Conservation (phyloP, 2,113 vertebrate species). For the Labeo catla region DNA sequence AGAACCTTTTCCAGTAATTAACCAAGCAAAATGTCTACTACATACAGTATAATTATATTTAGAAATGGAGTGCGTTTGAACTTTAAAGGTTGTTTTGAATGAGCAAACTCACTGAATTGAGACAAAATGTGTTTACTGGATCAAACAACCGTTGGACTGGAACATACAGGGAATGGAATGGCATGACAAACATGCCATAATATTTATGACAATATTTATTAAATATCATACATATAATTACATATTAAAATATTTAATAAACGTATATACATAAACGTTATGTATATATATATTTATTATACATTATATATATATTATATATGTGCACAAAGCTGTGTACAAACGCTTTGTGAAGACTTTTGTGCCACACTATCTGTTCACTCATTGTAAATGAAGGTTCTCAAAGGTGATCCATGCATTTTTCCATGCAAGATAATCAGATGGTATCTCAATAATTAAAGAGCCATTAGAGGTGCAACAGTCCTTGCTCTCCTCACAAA, state of each 20-base stretch:
- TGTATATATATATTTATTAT: no score
- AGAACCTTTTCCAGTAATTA: background rate
- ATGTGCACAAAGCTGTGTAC: background rate
- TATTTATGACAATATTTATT: background rate
- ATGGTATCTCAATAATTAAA: conserved; percentile 36
- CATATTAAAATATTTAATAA: background rate
- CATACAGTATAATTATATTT: background rate
- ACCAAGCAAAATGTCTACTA: background rate
- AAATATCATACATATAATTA: background rate
- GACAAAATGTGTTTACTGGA: background rate
- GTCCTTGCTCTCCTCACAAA: conserved; percentile 13
- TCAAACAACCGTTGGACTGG: no score
- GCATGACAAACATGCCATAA: no score
- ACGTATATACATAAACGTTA: no score
- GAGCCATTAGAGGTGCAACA: conserved; percentile 25
- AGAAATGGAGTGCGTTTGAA: background rate
- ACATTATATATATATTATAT: no score
- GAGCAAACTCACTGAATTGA: background rate
- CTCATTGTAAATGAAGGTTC: conserved; percentile 1
- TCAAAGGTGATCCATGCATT: conserved; percentile 24
- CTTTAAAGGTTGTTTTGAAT: background rate
- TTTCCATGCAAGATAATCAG: conserved; percentile 26
- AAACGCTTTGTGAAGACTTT: background rate
- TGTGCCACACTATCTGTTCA: background rate
- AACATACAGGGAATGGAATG: no score